Evolutionary conservation across 2,113 vertebrate genomes (phyloP).

Genomic region (Mystacornis crossleyi): DNA sequence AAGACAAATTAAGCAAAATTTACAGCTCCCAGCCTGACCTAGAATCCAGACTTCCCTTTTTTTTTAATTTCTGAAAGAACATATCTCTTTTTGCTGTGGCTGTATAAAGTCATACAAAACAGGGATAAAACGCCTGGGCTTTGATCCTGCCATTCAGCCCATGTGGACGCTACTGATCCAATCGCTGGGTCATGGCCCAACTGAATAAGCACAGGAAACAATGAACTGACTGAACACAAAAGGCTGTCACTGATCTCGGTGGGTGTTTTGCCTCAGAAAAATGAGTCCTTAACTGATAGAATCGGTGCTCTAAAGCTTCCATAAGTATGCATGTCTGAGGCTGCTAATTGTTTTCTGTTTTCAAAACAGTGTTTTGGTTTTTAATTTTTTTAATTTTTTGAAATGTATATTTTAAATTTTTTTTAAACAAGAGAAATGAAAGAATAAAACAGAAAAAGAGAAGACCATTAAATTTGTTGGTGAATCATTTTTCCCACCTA

Average conservation of each 20-base stretch:
- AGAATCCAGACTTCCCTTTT: not conserved
- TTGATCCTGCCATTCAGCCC: not conserved
- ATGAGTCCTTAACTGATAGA: not conserved
- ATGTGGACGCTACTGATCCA: not conserved
- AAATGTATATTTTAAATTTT: not conserved
- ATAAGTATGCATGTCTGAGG: not conserved
- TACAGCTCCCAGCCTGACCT: not conserved
- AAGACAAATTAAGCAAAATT: not conserved
- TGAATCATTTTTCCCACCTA: not conserved
- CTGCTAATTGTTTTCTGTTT: constrained; percentile 7
- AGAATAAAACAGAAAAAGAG: not conserved
- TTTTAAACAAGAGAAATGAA: not conserved
- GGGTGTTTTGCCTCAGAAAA: constrained; percentile 46
- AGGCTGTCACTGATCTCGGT: constrained; percentile 28
- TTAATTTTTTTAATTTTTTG: not conserved
- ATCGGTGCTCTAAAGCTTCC: not conserved
- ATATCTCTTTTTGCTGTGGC: not conserved
- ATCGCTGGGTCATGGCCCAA: not conserved
- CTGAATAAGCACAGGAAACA: not conserved
- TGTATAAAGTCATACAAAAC: not conserved
- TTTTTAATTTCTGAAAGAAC: not conserved
- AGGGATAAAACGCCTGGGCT: not conserved
- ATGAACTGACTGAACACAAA: constrained; percentile 7
- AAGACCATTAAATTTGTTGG: not conserved
- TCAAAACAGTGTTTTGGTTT: not conserved